phyloP scores from a whole-genome alignment of 2,888 invertebrate species.

The Serripes groenlandicus region DNA sequence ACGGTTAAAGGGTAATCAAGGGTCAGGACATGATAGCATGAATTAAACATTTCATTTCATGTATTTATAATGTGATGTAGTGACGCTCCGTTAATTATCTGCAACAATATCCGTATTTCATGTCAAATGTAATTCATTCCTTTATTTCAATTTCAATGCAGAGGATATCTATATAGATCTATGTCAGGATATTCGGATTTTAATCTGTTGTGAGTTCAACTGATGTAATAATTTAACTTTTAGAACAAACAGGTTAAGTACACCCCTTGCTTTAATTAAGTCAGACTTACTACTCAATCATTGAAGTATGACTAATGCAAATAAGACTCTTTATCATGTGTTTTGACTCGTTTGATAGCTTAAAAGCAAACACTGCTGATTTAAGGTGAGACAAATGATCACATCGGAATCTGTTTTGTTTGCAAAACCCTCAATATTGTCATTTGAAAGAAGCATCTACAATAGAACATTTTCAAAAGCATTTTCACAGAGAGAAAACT shows the following conservation, averaged over 20 bases:
- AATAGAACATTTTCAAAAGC: too few relatives aligned
- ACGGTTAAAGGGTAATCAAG: too few relatives aligned
- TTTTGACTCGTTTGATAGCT: too few relatives aligned
- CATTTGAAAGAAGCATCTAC: too few relatives aligned
- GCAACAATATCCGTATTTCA: not conserved
- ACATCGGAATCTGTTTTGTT: too few relatives aligned
- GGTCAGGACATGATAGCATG: not conserved
- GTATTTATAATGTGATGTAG: slow-evolving; percentile 15
- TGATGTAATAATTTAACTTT: not conserved
- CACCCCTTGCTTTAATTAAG: not conserved
- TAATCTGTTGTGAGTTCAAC: too few relatives aligned
- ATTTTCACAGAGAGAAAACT: too few relatives aligned
- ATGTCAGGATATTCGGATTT: too few relatives aligned
- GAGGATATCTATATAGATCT: too few relatives aligned
- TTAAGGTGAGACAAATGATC: too few relatives aligned
- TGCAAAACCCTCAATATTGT: too few relatives aligned
- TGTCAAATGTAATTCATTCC: slow-evolving; percentile 5
- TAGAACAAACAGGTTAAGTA: not conserved
- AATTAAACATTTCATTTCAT: not conserved
- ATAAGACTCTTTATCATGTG: not conserved
- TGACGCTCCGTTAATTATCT: not conserved
- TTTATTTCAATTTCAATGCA: not conserved
- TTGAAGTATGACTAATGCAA: not conserved
- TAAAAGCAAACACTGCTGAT: too few relatives aligned
- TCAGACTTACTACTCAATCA: not conserved